These are phyloP conservation scores for Glaucopsyche alexis DNA, from an alignment of 2,888 invertebrate genomes.

Conservation along the genomic window DNA sequence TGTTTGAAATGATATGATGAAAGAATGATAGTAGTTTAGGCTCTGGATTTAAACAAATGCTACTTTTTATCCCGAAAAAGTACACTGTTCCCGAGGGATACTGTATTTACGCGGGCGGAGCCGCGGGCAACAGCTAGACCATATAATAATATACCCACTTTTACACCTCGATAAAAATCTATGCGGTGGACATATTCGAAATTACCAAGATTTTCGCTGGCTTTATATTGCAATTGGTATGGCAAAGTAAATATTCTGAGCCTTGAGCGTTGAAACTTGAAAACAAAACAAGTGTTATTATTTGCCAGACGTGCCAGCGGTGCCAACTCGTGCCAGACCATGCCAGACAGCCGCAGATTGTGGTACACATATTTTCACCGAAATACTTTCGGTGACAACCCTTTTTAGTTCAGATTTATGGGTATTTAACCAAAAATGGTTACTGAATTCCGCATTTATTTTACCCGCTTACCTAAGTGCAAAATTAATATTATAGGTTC, in stretches of 20 bases:
- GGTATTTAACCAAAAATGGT: background rate
- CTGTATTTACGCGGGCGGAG: too few species aligned
- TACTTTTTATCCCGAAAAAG: too few species aligned
- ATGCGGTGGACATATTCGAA: background rate
- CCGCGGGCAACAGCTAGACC: too few species aligned
- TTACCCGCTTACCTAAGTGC: background rate
- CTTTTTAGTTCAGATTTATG: background rate
- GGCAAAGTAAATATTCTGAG: background rate
- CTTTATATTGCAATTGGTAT: background rate
- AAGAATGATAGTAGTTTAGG: too few species aligned
- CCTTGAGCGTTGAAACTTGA: background rate
- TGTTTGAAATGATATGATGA: too few species aligned
- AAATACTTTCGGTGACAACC: constrained; percentile 8
- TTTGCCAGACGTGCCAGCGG: constrained; percentile 7
- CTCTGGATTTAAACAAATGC: too few species aligned
- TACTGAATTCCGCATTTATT: background rate
- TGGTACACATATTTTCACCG: background rate
- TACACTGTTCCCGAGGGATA: too few species aligned
- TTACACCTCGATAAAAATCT: background rate
- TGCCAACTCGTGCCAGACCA: background rate
- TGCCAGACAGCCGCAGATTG: constrained; percentile 8
- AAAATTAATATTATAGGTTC: background rate
- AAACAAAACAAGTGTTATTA: background rate
- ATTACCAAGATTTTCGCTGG: background rate
- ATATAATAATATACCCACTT: too few species aligned